A percentile compares a stretch with the other conserved stretches of the same genome.
phyloP scores from a whole-genome alignment of 1,140 invertebrate genomes.

The Aporrectodea caliginosa region DNA sequence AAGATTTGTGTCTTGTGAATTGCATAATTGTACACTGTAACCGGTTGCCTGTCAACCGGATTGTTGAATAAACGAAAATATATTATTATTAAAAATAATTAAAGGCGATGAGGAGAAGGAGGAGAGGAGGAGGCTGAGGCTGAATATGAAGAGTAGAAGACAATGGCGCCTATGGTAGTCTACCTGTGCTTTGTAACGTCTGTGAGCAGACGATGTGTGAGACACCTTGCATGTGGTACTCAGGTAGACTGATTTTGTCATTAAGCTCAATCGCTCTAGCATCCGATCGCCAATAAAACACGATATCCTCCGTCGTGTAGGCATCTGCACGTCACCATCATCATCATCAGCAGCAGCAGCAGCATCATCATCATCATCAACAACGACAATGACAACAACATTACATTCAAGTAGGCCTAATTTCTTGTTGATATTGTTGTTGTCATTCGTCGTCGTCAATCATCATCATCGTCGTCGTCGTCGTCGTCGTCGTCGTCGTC shows the following conservation, averaged over 20 bases:
- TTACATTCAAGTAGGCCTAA: no score
- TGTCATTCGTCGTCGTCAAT: no score
- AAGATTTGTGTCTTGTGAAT: no score
- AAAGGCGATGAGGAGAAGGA: no score
- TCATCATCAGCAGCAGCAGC: background rate
- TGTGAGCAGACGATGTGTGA: slow-evolving; percentile 17
- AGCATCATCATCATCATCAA: background rate
- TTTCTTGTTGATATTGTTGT: no score
- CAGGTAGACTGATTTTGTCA: slow-evolving; percentile 24
- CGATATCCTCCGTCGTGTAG: slow-evolving; percentile 40
- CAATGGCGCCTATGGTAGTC: background rate
- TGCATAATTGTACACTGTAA: no score
- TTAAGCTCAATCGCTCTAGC: slow-evolving; percentile 32
- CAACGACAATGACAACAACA: background rate
- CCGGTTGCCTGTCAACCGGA: background rate
- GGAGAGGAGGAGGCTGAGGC: background rate
- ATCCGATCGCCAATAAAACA: slow-evolving; percentile 37
- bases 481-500: background rate
- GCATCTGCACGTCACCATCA: slow-evolving; percentile 49
- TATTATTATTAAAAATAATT: no score
- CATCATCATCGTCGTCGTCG: background rate
- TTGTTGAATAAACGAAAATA: background rate
- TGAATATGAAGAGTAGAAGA: background rate
- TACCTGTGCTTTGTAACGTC: slow-evolving; percentile 21
- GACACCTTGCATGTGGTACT: slow-evolving; percentile 18